phyloP scores from a whole-genome alignment of 2,797 vertebrate genomes.

The Antennarius maculatus region DNA sequence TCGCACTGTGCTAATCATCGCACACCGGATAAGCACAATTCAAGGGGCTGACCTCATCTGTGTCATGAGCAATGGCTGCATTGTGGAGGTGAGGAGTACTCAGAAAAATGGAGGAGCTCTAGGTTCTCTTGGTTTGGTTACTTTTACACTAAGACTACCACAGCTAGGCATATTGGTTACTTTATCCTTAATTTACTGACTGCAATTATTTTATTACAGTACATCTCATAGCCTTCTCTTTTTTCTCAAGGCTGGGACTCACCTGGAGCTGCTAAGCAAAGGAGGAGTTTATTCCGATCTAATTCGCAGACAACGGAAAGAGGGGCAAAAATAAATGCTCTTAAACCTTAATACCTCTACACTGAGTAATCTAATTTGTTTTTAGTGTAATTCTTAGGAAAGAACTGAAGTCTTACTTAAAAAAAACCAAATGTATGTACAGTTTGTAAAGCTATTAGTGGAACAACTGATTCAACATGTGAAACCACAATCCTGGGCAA shows the following conservation, averaged over 20 bases:
- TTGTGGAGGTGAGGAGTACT: conserved; percentile 87
- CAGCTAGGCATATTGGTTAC: conserved; percentile 6
- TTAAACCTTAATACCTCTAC: conserved; percentile 14
- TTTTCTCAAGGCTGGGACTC: conserved; percentile 85
- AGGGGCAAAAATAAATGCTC: conserved; percentile 74
- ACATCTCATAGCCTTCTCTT: conserved; percentile 42
- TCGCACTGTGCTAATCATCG: conserved; percentile 94
- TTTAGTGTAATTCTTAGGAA: conserved; percentile 26
- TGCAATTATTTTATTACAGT: conserved; percentile 23
- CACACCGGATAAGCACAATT: conserved; percentile 96
- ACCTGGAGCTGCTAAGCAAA: conserved; percentile 85
- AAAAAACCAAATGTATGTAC: conserved; percentile 8
- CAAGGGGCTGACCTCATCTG: conserved; percentile 88
- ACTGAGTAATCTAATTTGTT: conserved; percentile 22
- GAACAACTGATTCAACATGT: conserved; percentile 48
- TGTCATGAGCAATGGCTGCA: conserved; percentile 87
- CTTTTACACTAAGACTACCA: conserved; percentile 23
- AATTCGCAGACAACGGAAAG: conserved; percentile 85
- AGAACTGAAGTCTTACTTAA: conserved; percentile 27
- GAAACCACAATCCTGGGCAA: conserved; percentile 46
- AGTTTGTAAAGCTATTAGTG: conserved; percentile 20
- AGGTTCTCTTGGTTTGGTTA: conserved; percentile 1
- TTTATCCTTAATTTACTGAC: conserved; percentile 15
- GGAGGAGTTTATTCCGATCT: conserved; percentile 90
- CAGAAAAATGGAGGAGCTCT: not conserved